Evolutionary conservation across 2,888 invertebrate genomes (phyloP).

Genomic region (Amphipoea lucens): DNA sequence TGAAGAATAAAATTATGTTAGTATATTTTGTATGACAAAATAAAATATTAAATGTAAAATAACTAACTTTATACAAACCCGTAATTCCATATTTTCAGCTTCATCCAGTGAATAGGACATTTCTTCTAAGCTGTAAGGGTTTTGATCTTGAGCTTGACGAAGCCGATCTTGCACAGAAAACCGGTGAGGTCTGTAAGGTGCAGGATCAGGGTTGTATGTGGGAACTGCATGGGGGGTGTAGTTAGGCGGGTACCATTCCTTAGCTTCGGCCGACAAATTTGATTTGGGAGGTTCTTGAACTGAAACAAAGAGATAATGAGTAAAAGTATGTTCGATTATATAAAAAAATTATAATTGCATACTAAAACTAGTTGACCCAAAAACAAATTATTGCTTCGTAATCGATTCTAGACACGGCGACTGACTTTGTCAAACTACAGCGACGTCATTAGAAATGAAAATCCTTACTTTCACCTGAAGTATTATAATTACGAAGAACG

Average conservation of each 20-base stretch:
- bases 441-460: conserved; percentile 88
- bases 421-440: conserved; percentile 79
- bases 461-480: conserved; percentile 88
- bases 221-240: conserved; percentile 82
- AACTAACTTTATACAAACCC: conserved; percentile 73
- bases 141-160: conserved; percentile 86
- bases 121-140: conserved; percentile 84
- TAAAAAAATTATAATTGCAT: conserved; percentile 35
- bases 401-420: conserved; percentile 70
- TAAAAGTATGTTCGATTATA: conserved; percentile 48
- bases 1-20: conserved; percentile 41
- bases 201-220: conserved; percentile 78
- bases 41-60: conserved; percentile 6
- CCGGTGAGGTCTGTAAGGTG: conserved; percentile 80
- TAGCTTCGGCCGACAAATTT: conserved; percentile 90
- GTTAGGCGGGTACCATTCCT: conserved; percentile 91
- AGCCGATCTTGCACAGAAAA: conserved; percentile 87
- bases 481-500: conserved; percentile 80
- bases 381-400: conserved; percentile 67
- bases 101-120: conserved; percentile 86
- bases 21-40: conserved; percentile 12
- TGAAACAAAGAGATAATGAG: conserved; percentile 66
- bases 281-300: conserved; percentile 83
- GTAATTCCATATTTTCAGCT: conserved; percentile 84
- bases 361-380: conserved; percentile 66